phyloP scores from a whole-genome alignment of 30 jellyfish, hydroid and myxozoan genomes.

The Aurelia aurita complex sp. Pacific region DNA sequence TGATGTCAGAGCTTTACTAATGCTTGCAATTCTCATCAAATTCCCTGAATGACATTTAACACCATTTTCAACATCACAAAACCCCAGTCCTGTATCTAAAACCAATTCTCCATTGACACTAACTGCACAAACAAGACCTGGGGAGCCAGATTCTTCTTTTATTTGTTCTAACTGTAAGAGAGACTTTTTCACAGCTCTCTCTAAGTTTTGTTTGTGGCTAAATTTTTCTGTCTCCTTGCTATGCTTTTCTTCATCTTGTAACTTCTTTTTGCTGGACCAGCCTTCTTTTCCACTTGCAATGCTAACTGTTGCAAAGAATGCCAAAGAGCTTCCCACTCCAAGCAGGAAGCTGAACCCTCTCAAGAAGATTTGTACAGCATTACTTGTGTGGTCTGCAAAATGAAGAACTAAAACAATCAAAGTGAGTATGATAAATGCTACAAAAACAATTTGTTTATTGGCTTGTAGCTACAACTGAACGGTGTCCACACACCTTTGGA shows the following conservation, averaged over 20 bases:
- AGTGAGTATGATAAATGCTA: too few species aligned
- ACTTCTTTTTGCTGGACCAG: too few species aligned
- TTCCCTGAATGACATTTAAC: slow-evolving; percentile 26
- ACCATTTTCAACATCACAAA: slow-evolving; percentile 79
- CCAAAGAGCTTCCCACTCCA: slow-evolving; percentile 19
- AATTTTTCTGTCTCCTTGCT: not conserved
- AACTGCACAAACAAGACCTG: slow-evolving; percentile 71
- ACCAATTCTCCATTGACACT: slow-evolving; percentile 62
- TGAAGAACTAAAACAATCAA: too few species aligned
- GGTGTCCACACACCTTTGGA: too few species aligned
- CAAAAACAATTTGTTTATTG: too few species aligned
- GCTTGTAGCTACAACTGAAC: too few species aligned
- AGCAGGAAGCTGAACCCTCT: slow-evolving; percentile 1
- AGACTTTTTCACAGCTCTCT: slow-evolving; percentile 26
- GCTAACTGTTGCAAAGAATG: slow-evolving; percentile 2
- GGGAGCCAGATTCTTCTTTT: slow-evolving; percentile 67
- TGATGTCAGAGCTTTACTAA: slow-evolving; percentile 77
- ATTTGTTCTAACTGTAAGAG: slow-evolving; percentile 42
- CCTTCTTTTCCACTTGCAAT: not conserved
- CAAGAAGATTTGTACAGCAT: too few species aligned
- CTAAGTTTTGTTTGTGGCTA: not conserved
- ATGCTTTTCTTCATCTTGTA: too few species aligned
- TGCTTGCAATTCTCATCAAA: slow-evolving; percentile 78
- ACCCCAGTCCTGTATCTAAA: slow-evolving; percentile 53
- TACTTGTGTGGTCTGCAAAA: too few species aligned